Evolutionary conservation across 2,888 invertebrate genomes (phyloP).

Genomic region (Stegophylla sp.): DNA sequence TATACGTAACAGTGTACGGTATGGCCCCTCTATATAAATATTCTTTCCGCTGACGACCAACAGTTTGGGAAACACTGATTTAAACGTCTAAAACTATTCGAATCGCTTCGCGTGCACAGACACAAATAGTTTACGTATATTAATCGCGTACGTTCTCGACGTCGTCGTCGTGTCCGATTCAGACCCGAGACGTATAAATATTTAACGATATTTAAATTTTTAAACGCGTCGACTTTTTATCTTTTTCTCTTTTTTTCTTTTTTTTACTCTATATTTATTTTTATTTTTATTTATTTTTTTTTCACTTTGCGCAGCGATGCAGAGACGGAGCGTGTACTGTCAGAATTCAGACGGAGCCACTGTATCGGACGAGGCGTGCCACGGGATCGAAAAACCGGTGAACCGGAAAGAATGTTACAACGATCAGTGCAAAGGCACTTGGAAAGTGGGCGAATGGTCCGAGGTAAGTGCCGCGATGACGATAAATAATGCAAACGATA

Average conservation of each 20-base stretch:
- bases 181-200: conserved; percentile 21
- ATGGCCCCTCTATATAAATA: no score
- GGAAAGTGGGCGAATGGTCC: conserved; percentile 92
- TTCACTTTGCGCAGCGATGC: conserved; percentile 69
- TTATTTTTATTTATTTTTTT: conserved; percentile 1
- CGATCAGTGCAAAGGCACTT: conserved; percentile 84
- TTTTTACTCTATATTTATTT: no score
- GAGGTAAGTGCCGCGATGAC: conserved; percentile 70
- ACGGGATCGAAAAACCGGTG: conserved; percentile 76
- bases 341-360: conserved; percentile 66
- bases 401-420: conserved; percentile 82
- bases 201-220: conserved; percentile 39
- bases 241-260: background rate
- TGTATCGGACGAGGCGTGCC: conserved; percentile 72
- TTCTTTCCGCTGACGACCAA: no score
- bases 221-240: conserved; percentile 1
- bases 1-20: no score
- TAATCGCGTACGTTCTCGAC: background rate
- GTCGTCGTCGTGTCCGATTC: background rate
- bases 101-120: no score
- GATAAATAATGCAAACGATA: conserved; percentile 30
- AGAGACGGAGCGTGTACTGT: conserved; percentile 75
- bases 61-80: no score
- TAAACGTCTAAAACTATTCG: no score
- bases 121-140: no score